Base-by-base conservation (phyloP, 2,888 invertebrate genomes). In the Drosophila buzzatii region DNA sequence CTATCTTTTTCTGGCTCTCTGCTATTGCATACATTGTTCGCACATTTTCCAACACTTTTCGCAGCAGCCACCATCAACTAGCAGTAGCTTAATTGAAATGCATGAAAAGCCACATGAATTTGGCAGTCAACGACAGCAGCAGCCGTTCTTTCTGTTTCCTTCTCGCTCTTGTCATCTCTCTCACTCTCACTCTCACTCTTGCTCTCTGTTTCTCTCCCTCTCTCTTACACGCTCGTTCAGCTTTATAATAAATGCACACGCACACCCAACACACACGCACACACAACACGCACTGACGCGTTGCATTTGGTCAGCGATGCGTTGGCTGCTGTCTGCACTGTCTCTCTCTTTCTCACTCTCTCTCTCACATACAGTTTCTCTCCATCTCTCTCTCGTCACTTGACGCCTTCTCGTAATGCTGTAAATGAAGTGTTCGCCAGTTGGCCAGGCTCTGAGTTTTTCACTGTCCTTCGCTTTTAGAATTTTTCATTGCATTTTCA, bases 41-140 rank as follows among this genome's bases (percentile, higher is more conserved):
- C 69, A 79, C 82, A 83, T 78, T 84, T 68, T 57, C 89, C 77
- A 83, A 71, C 69, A 74, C 70, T 86, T 82, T 85, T 77, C 73
- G 60, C 73, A 70, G 60, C 70, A 66, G 60, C 51, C 53, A 73
- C 35, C 65, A 42, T 39, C 74, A 79, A 66, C 77, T 69, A 70
- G 72, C 78, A 75, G 69, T 65, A 76, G 74, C 88, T 79, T 85
- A 85, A 85, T 85, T 85, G 90, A 85, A 85, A 89, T 85, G 88
- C 88, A 89, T 85, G 85, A 84, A 87, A 89, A 79, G 88, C 88
- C 88, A 78, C 82, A 84, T 76, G 88, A 79, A 87, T 84, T 89
- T 84, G 88, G 73, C 82, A 84, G 75, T 77, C 82, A 85, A 72
- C 86, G 79, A 85, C 82, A 79, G 76, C 73, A 72, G 62, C 65